Evolutionary conservation across 2,113 vertebrate species (phyloP), one percentile per base, ranked within the genome.

Genomic region (Girardinichthys multiradiatus): DNA sequence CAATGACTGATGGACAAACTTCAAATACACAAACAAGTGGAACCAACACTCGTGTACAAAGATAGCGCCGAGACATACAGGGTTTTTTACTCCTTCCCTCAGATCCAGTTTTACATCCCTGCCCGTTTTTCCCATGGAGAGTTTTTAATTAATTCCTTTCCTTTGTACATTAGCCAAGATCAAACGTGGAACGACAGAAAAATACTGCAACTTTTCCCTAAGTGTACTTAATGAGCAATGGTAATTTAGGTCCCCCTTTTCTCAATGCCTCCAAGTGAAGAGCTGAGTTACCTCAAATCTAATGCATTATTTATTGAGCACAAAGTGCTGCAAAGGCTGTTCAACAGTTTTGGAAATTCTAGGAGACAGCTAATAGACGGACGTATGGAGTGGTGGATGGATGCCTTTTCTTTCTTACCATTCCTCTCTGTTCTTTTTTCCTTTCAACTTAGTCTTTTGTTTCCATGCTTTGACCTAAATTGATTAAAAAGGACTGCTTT

Each of bases 111-210:
- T 82, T 45, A 35, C 80, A 72, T 83, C 66, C 74, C 81, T 80
- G 77, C 87, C 84, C 85, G 12, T 86, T 74, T 81, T 82, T 88
- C 85, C 89, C 90, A 80, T 79, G 73, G 90, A 90, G 90, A 84
- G 30, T 84, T 90, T 86, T 85, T 93, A 91, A 92, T 92, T 92
- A 91, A 92, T 90, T 91, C 90, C 81, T 83, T 90, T 84, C 89
- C 88, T 91, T 91, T 89, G 89, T 89, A 89, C 73, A 30, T 81
- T 84, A 28, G 74, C 84, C 82, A 83, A 92, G 91, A 92, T 92
- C 90, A 92, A 92, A 92, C 89, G 81, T 64, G 10, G 68, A 68
- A 82, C 88, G 77, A 81, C 76, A 81, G 82, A 84, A 91, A 83
- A 91, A 89, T 85, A 86, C 82, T 73, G 80, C 90, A 86, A 91